phyloP scores from a whole-genome alignment of 2,888 invertebrate species.

The Drosophila histrio region DNA sequence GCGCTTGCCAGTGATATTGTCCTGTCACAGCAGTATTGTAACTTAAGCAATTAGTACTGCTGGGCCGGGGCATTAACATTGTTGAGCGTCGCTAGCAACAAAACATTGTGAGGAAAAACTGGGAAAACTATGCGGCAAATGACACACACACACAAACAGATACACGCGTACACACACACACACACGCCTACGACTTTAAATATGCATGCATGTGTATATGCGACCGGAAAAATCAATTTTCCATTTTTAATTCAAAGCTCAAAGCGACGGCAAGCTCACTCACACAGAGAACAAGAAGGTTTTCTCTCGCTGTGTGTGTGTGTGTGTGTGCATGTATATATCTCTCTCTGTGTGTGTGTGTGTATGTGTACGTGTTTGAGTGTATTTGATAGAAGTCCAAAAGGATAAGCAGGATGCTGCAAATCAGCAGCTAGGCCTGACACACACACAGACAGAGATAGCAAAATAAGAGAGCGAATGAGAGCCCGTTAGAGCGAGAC shows the following conservation, averaged over 20 bases:
- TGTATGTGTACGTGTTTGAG: constrained; percentile 30
- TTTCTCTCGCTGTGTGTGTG: constrained; percentile 6
- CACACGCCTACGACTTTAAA: constrained; percentile 11
- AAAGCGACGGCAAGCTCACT: constrained; percentile 37
- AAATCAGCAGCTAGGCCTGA: constrained; percentile 51
- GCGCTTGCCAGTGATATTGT: constrained; percentile 94
- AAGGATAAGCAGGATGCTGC: constrained; percentile 79
- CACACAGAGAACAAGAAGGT: constrained; percentile 17
- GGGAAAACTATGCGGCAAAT: constrained; percentile 38
- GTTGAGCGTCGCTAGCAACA: constrained; percentile 83
- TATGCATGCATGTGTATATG: constrained; percentile 48
- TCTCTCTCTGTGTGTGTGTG: constrained; percentile 12
- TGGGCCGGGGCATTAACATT: constrained; percentile 95
- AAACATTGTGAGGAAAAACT: constrained; percentile 10
- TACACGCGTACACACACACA: constrained; percentile 23
- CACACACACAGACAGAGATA: constrained; percentile 3
- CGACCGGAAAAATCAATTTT: constrained; percentile 84
- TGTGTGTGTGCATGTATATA: constrained; percentile 20
- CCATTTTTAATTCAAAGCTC: constrained; percentile 82
- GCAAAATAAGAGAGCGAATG: constrained; percentile 9
- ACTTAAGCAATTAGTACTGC: constrained; percentile 89
- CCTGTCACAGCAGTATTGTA: constrained; percentile 98
- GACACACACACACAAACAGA: constrained; percentile 25
- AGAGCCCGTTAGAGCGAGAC: constrained; percentile 10
- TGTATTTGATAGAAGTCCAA: constrained; percentile 50